Evolutionary conservation across 2,113 vertebrate genomes (phyloP), one percentile per base, ranked within the genome.

Genomic region (Himantopus leucocephalus): DNA sequence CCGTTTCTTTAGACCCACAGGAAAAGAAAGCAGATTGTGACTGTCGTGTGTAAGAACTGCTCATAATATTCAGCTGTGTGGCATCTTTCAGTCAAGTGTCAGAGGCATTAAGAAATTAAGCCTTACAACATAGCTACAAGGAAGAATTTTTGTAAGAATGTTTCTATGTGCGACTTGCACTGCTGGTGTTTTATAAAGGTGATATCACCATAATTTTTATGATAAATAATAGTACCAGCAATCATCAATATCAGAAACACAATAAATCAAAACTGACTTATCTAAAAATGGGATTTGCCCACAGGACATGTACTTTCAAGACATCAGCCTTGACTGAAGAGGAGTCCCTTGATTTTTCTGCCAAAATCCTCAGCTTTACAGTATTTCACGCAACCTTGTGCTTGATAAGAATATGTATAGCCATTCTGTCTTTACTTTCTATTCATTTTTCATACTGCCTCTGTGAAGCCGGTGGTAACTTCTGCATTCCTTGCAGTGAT

Each of bases 211-310:
- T 67, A 34, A 50, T 64, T 90, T 66, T 86, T 78, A 34, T 70
- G 18, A 17, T 34, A 86, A 68, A 93, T 66, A 85, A 66, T 87
- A 71, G 45, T 56, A 62, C 5, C 47, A 80, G 29, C 32, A 41
- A 50, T 63, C 45, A 59, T 37, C 59, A 86, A 41, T 67, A 88
- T 68, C 91, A 88, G 53, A 90, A 88, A 78, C 24, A 68, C 45
- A 50, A 41, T 92, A 91, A 82, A 92, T 93, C 79, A 88, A 72
- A 96, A 64, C 21, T 68, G 56, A 75, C 21, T 72, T 78, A 88
- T 21, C 52, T 89, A 39, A 67, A 94, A 91, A 74, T 48, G 15
- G 6, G 29, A 79, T 88, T 84, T 85, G 8, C 52, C 64, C 32
- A 39, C 18, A 72, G 43, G 43, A 70, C 78, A 67, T 59, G 18